phyloP scores from a whole-genome alignment of 2,113 vertebrate genomes.

The Meles meles region DNA sequence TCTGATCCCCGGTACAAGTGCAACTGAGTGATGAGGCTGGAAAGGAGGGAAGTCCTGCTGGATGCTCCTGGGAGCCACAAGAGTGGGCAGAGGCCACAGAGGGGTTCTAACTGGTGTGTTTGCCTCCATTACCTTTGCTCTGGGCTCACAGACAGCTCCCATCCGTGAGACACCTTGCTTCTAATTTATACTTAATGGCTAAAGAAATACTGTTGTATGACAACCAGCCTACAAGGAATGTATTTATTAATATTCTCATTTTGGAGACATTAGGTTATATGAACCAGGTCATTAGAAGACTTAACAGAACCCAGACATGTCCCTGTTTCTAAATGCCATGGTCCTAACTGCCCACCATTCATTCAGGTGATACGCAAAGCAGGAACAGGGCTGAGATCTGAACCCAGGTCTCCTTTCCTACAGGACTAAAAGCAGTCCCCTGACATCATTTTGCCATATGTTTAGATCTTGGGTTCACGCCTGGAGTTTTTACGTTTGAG shows the following conservation, averaged over 20 bases:
- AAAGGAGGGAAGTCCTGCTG: not conserved
- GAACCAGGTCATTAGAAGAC: not conserved
- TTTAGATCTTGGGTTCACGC: constrained; percentile 13
- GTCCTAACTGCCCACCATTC: not conserved
- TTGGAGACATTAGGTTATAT: not conserved
- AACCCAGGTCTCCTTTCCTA: not conserved
- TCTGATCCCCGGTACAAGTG: not conserved
- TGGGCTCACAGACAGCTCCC: not conserved
- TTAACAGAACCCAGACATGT: not conserved
- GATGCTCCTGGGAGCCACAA: not conserved
- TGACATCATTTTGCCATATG: not conserved
- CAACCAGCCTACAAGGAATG: fast-evolving
- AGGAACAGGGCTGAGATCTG: not conserved
- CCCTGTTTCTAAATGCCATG: not conserved
- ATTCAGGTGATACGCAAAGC: not conserved
- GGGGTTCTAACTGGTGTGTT: not conserved
- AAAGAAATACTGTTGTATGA: not conserved
- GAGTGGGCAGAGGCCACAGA: not conserved
- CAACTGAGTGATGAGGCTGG: not conserved
- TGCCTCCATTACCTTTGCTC: not conserved
- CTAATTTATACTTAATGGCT: not conserved
- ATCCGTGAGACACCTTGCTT: not conserved
- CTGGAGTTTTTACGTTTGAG: constrained; percentile 17
- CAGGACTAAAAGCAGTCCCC: not conserved
- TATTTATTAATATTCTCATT: not conserved